phyloP scores from a whole-genome alignment of 30 jellyfish, hydroid and myxozoan species.

The Clytia hemisphaerica region DNA sequence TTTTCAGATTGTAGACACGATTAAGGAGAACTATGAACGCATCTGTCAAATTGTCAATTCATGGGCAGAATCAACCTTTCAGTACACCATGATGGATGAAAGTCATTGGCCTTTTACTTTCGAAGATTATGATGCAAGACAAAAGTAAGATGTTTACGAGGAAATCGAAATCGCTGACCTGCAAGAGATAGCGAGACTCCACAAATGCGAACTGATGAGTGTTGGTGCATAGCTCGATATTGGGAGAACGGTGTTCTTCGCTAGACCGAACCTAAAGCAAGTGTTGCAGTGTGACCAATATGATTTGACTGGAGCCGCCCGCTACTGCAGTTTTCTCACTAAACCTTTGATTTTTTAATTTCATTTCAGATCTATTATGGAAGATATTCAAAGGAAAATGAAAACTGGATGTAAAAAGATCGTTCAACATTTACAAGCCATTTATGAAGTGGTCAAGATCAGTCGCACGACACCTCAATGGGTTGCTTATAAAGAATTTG shows the following conservation, averaged over 20 bases:
- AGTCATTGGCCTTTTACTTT: slow-evolving; percentile 30
- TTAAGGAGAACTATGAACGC: slow-evolving; percentile 20
- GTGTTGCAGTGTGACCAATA: not conserved
- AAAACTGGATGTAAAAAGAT: slow-evolving; percentile 40
- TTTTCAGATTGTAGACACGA: slow-evolving; percentile 34
- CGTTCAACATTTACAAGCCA: slow-evolving; percentile 33
- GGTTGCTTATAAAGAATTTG: slow-evolving; percentile 34
- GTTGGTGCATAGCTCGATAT: too few species aligned
- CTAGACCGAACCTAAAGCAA: too few species aligned
- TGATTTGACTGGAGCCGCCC: too few species aligned
- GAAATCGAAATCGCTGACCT: too few species aligned
- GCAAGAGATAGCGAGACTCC: too few species aligned
- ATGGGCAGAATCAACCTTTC: slow-evolving; percentile 41
- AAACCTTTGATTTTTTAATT: too few species aligned
- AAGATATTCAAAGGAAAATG: slow-evolving; percentile 9
- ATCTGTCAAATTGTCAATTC: slow-evolving; percentile 31
- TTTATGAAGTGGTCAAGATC: slow-evolving; percentile 48
- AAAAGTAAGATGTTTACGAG: slow-evolving; percentile 19
- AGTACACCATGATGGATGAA: too few species aligned
- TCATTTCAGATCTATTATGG: not conserved
- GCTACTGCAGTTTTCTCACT: too few species aligned
- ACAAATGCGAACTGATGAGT: too few species aligned
- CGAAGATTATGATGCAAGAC: slow-evolving; percentile 39
- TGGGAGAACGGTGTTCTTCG: too few species aligned
- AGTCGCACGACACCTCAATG: slow-evolving; percentile 76